Base-by-base conservation (phyloP, 2,113 vertebrate species). In the Rattus rattus region DNA sequence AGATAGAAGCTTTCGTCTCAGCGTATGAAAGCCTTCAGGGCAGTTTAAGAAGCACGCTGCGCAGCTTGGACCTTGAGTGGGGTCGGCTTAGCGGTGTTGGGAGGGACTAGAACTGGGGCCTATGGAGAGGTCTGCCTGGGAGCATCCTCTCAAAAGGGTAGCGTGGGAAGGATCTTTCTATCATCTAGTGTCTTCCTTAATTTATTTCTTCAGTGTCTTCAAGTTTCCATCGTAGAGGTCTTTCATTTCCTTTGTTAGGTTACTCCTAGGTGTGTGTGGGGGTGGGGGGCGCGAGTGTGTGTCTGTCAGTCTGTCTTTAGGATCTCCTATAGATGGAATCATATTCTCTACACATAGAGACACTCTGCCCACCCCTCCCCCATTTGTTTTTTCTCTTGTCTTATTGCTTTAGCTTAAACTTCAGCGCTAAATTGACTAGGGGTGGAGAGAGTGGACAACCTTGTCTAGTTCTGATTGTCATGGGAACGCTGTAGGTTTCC, bases 351-450 rank as follows among this genome's bases (percentile, higher is more conserved):
- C 59, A 85, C 61, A 47, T 17, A 65, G 36, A 59, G 22, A 83
- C 1, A n/a, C 56, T 2, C 36, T 20, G 17, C 14, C 5, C 22
- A 19, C 33, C 19, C 17, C 4, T 1, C 0, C 20, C 36, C 20
- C 80, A 7, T 47, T 19, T 43, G 11, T 47, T 85, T 85, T 47
- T 65, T 47, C 81, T 47, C 83, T 47, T 65, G 14, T 8, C 61
- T 65, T 43, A 47, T 85, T 47, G 83, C 39, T 30, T 14, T 65
- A 56, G 49, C 16, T 54, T 43, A 65, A 39, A 65, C 61, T 65
- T 85, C 61, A 85, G 24, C 39, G 30, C 24, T 85, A 19, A 47
- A 11, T 19, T 47, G 61, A 65, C n/a, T 33, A 61, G 81, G 52
- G 56, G 12, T 63, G 24, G 22, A 28, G 39, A 65, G 8, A 47